Evolutionary conservation across 2,797 vertebrate species (phyloP).

Genomic region (Todus mexicanus): DNA sequence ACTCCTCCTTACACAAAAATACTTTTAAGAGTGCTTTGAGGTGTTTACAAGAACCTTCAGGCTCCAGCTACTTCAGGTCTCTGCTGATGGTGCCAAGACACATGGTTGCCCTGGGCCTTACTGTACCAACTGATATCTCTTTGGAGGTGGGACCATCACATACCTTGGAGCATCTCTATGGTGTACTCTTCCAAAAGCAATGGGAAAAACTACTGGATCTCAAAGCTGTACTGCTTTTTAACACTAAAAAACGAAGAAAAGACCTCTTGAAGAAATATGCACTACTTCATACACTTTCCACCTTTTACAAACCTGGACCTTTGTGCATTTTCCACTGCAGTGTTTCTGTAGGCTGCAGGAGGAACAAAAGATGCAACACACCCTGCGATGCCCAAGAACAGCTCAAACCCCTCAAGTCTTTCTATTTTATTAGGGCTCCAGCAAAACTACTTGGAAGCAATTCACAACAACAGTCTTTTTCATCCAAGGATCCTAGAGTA

Average conservation of each 20-base stretch:
- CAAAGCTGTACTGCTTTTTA: neutral
- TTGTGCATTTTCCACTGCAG: neutral
- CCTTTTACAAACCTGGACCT: neutral
- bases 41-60: neutral
- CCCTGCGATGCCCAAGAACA: neutral
- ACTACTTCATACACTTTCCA: neutral
- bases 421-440: neutral
- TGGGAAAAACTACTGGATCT: neutral
- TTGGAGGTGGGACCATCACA: neutral
- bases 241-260: neutral
- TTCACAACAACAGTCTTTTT: neutral
- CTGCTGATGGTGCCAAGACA: neutral
- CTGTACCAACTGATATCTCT: accelerated
- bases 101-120: neutral
- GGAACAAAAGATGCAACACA: neutral
- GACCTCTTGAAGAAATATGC: neutral
- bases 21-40: neutral
- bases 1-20: neutral
- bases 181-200: neutral
- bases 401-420: neutral
- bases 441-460: neutral
- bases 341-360: neutral
- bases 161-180: neutral
- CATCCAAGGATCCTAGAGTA: neutral
- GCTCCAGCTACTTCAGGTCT: neutral